These are phyloP conservation scores for Callipepla squamata DNA, from an alignment of 2,113 vertebrate species.

Conservation along the genomic window DNA sequence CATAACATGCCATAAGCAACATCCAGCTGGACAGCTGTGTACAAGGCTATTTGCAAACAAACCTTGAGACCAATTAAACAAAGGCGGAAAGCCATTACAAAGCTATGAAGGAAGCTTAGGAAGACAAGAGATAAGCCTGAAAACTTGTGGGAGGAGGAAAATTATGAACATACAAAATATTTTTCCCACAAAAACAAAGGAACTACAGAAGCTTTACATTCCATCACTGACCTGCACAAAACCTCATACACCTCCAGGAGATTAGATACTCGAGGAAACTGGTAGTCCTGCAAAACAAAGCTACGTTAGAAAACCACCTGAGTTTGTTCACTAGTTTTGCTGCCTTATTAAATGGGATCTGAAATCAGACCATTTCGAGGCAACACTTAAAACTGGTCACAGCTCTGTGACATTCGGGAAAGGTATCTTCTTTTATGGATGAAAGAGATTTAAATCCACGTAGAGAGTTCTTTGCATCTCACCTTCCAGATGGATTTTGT, in stretches of 20 bases:
- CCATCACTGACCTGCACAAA: slow-evolving; percentile 67
- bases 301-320: background rate
- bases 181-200: background rate
- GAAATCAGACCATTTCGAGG: background rate
- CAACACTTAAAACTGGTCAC: background rate
- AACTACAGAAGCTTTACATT: background rate
- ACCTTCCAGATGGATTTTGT: slow-evolving; percentile 78
- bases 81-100: background rate
- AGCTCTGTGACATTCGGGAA: background rate
- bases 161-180: background rate
- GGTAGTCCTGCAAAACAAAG: slow-evolving; percentile 59
- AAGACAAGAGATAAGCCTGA: background rate
- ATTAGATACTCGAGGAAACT: slow-evolving; percentile 61
- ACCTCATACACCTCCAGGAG: slow-evolving; percentile 63
- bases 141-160: background rate
- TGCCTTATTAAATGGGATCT: background rate
- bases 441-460: background rate
- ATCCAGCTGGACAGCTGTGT: background rate
- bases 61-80: background rate
- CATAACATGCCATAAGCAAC: background rate
- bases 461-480: background rate
- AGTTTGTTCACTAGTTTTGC: background rate
- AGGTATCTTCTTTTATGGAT: background rate
- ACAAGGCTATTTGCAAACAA: background rate
- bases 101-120: background rate